Evolutionary conservation across 2,113 vertebrate genomes (phyloP).

Genomic region (Corythornis vintsioides): DNA sequence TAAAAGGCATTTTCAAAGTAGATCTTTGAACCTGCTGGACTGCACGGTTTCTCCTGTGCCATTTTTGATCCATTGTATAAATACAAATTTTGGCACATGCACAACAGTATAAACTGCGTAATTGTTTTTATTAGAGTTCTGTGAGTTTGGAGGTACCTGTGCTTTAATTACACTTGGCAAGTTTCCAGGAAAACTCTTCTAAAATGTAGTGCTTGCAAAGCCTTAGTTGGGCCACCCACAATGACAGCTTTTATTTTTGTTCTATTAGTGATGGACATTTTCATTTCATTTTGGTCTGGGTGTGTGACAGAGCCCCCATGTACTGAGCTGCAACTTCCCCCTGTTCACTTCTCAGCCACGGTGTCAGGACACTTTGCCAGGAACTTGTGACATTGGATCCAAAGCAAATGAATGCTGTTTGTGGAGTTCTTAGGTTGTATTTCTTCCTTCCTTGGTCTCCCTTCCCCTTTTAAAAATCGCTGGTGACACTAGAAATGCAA

Average conservation of each 20-base stretch:
- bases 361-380: background rate
- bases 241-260: slow-evolving; percentile 65
- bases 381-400: slow-evolving; percentile 43
- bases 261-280: slow-evolving; percentile 65
- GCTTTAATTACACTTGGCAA: slow-evolving; percentile 68
- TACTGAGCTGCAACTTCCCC: slow-evolving; percentile 36
- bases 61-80: slow-evolving; percentile 61
- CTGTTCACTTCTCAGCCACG: slow-evolving; percentile 46
- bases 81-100: slow-evolving; percentile 60
- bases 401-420: background rate
- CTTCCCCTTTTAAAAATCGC: background rate
- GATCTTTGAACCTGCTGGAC: slow-evolving; percentile 58
- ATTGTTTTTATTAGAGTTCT: slow-evolving; percentile 72
- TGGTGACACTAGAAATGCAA: slow-evolving; percentile 43
- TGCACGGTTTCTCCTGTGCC: background rate
- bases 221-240: slow-evolving; percentile 66
- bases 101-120: slow-evolving; percentile 55
- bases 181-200: slow-evolving; percentile 65
- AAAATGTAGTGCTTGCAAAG: slow-evolving; percentile 60
- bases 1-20: slow-evolving; percentile 47
- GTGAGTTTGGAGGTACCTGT: slow-evolving; percentile 72
- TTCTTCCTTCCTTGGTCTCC: slow-evolving; percentile 40
- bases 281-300: slow-evolving; percentile 49
- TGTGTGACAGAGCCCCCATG: slow-evolving; percentile 23
- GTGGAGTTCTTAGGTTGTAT: background rate